Percentiles rank a stretch among this genome's conserved stretches.
Conservation (phyloP, 2,113 vertebrate genomes). For the Mirounga angustirostris region DNA sequence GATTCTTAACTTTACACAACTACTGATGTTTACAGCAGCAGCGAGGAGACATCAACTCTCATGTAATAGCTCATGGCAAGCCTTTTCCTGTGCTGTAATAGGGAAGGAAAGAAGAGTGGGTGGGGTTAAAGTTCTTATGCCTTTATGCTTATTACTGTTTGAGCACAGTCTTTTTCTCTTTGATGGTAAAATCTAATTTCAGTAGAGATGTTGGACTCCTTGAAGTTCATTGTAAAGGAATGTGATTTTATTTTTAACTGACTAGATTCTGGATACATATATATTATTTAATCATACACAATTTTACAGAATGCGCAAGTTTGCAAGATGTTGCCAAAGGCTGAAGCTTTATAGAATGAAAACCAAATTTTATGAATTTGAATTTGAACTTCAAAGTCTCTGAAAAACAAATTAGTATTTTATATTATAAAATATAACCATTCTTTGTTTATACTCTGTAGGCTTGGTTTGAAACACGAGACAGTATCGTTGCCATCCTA, state of each 20-base stretch:
- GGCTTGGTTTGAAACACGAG: constrained; percentile 37
- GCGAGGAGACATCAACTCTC: not conserved
- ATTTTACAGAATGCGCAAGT: not conserved
- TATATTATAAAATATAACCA: constrained; percentile 18
- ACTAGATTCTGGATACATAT: not conserved
- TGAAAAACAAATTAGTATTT: constrained; percentile 53
- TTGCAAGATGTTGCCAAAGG: not conserved
- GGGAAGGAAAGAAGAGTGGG: not conserved
- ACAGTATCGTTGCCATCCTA: not conserved
- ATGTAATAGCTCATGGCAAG: not conserved
- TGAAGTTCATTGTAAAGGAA: constrained; percentile 26
- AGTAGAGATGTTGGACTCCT: not conserved
- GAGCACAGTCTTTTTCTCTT: not conserved
- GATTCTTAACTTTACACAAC: not conserved
- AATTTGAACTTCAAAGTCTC: constrained; percentile 58
- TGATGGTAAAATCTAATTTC: not conserved
- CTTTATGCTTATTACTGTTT: not conserved
- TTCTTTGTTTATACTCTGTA: constrained; percentile 38
- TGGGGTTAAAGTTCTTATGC: not conserved
- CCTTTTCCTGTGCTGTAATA: not conserved
- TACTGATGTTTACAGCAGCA: not conserved
- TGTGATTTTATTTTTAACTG: constrained; percentile 22
- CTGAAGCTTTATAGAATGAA: not conserved
- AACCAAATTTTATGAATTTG: constrained; percentile 26
- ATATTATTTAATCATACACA: not conserved